phyloP scores from a whole-genome alignment of 2,797 vertebrate species.

The Tadarida brasiliensis region DNA sequence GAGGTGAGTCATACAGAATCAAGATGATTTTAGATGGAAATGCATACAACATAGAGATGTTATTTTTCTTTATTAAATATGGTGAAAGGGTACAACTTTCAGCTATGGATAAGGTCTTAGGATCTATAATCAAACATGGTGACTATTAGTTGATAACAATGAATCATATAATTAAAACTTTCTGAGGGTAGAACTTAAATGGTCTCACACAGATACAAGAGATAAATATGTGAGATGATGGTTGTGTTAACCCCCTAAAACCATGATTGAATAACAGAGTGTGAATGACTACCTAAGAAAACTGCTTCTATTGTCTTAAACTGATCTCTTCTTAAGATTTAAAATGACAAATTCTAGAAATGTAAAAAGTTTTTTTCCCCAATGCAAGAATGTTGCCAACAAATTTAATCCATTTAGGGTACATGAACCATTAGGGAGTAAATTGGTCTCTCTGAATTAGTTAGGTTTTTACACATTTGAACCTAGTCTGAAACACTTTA shows the following conservation, averaged over 20 bases:
- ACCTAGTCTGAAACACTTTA: not conserved
- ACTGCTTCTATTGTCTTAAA: not conserved
- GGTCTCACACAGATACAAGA: not conserved
- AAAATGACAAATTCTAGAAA: constrained; percentile 27
- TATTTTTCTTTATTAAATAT: not conserved
- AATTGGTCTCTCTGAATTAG: not conserved
- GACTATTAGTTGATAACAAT: not conserved
- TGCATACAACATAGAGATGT: not conserved
- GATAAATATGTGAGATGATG: not conserved
- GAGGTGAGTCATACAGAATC: not conserved
- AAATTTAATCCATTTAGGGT: not conserved
- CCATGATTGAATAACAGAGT: not conserved
- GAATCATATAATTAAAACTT: not conserved
- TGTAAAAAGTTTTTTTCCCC: not conserved
- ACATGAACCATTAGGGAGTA: not conserved
- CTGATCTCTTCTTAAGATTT: not conserved
- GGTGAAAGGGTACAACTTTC: not conserved
- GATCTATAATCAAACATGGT: not conserved
- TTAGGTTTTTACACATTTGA: not conserved
- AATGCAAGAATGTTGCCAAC: not conserved
- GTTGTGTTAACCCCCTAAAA: not conserved
- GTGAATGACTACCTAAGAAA: fast-evolving
- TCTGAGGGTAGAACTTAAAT: not conserved
- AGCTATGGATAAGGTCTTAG: not conserved
- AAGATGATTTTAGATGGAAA: constrained; percentile 64